These are phyloP conservation scores for Athalia cordata DNA, from an alignment of 2,888 invertebrate genomes.

Conservation along the genomic window DNA sequence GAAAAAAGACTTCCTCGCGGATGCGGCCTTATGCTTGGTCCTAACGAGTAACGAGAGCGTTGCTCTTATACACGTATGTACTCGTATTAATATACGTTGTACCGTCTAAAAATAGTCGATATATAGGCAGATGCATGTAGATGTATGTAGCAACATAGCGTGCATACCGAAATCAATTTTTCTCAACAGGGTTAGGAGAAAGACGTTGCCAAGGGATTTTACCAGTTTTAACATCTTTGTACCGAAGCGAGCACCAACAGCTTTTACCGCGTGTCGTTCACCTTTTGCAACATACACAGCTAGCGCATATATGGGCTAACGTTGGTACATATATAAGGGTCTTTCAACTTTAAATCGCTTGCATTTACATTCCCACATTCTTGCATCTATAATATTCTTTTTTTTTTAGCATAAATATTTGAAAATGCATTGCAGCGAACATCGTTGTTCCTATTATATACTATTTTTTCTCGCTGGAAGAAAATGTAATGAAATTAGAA, in stretches of 20 bases:
- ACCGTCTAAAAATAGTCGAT: background rate
- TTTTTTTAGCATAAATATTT: no score
- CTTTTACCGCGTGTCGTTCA: slow-evolving; percentile 22
- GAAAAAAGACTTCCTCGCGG: slow-evolving; percentile 14
- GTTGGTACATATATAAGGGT: slow-evolving; percentile 11
- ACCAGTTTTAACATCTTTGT: background rate
- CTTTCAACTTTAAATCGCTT: slow-evolving; percentile 31
- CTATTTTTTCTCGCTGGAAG: background rate
- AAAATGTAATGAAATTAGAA: background rate
- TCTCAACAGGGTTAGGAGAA: slow-evolving; percentile 2
- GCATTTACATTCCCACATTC: background rate
- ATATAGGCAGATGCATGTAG: no score
- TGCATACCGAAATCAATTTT: slow-evolving; percentile 11
- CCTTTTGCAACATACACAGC: slow-evolving; percentile 4
- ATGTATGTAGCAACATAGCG: no score
- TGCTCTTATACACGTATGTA: no score
- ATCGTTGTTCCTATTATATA: background rate
- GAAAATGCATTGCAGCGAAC: background rate
- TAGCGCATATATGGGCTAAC: background rate
- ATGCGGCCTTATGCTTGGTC: background rate
- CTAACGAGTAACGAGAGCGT: no score
- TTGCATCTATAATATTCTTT: background rate
- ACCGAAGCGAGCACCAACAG: background rate
- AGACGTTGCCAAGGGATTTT: background rate
- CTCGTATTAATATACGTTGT: no score